These are phyloP conservation scores for Papilio glaucus DNA, from an alignment of 1,140 invertebrate genomes.

Conservation along the genomic window DNA sequence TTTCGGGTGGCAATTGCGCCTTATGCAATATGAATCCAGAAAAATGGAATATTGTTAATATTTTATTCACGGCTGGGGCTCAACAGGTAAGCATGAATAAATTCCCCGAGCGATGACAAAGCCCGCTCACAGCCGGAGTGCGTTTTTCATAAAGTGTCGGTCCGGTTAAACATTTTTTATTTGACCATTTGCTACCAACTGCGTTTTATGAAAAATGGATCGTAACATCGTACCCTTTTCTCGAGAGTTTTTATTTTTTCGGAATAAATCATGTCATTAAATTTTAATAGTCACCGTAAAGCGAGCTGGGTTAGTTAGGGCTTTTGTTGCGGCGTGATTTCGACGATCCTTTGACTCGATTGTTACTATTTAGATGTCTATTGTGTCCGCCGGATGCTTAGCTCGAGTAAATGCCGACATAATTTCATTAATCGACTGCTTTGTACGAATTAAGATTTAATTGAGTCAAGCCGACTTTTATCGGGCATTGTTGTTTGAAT, in stretches of 20 bases:
- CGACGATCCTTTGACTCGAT: conserved; percentile 74
- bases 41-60: conserved; percentile 82
- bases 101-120: conserved; percentile 79
- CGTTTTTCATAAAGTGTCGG: conserved; percentile 82
- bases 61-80: conserved; percentile 79
- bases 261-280: conserved; percentile 83
- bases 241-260: conserved; percentile 72
- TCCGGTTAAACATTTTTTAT: conserved; percentile 81
- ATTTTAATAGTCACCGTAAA: conserved; percentile 82
- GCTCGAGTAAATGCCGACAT: conserved; percentile 80
- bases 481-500: conserved; percentile 61
- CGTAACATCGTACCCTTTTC: conserved; percentile 82
- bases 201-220: conserved; percentile 83
- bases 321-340: conserved; percentile 73
- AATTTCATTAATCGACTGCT: conserved; percentile 82
- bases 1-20: conserved; percentile 52
- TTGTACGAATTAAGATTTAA: conserved; percentile 82
- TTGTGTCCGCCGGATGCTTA: conserved; percentile 74
- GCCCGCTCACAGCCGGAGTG: conserved; percentile 66
- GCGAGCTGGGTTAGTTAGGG: conserved; percentile 76
- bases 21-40: conserved; percentile 79
- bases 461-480: conserved; percentile 73
- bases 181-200: conserved; percentile 83
- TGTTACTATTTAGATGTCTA: conserved; percentile 78
- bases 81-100: conserved; percentile 81